phyloP scores from a whole-genome alignment of 1,140 invertebrate species.

The Calephelis virginiensis region DNA sequence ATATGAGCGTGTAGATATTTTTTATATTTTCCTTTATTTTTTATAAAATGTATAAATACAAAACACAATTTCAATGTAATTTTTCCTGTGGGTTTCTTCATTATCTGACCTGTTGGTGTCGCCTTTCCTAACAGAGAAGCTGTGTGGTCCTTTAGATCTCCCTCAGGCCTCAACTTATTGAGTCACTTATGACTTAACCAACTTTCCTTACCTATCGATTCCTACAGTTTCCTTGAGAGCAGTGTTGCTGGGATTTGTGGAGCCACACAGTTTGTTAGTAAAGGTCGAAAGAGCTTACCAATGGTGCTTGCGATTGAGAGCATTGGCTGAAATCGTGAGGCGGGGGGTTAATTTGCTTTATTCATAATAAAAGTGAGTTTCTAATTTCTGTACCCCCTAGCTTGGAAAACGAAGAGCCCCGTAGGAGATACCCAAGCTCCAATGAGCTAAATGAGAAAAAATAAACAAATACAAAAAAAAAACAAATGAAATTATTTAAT shows the following conservation, averaged over 20 bases:
- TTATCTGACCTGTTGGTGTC: slow-evolving; percentile 1
- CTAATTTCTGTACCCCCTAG: not conserved
- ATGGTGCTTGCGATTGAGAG: not conserved
- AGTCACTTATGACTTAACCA: too few species aligned
- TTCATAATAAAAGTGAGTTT: not conserved
- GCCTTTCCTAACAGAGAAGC: not conserved
- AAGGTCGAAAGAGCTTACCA: not conserved
- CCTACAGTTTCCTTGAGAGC: not conserved
- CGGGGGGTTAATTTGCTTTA: not conserved
- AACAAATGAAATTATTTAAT: too few species aligned
- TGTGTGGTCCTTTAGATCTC: not conserved
- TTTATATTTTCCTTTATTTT: too few species aligned
- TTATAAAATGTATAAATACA: too few species aligned
- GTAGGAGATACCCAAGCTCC: not conserved
- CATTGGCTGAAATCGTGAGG: not conserved
- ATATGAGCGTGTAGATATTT: too few species aligned
- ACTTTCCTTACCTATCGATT: not conserved
- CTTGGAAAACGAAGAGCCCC: not conserved
- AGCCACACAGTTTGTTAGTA: not conserved
- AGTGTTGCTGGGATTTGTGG: not conserved
- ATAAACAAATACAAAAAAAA: not conserved
- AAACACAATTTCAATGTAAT: not conserved
- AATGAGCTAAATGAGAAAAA: not conserved
- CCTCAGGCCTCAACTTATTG: too few species aligned
- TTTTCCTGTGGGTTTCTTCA: not conserved